Conservation (phyloP, 2,113 vertebrate genomes). For the Chaetops frenatus region DNA sequence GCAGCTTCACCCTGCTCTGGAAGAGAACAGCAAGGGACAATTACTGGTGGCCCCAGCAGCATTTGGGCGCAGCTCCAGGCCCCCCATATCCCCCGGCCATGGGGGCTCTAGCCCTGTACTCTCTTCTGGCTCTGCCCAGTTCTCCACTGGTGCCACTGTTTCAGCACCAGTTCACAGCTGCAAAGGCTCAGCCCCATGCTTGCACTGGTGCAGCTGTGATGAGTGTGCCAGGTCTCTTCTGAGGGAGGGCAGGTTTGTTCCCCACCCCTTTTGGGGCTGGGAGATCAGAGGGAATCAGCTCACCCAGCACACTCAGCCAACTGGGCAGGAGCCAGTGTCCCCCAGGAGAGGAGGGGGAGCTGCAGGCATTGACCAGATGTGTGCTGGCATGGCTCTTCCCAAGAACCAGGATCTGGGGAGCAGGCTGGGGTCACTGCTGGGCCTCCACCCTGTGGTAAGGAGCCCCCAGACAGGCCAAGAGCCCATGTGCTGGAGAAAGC, state of each 20-base stretch:
- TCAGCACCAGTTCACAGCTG: not conserved
- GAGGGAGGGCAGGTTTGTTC: not conserved
- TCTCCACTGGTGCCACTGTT: not conserved
- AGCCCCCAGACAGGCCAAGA: not conserved
- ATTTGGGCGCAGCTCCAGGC: not conserved
- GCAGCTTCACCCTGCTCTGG: slow-evolving; percentile 80
- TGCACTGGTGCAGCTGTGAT: not conserved
- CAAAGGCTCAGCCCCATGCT: not conserved
- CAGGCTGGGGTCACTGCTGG: not conserved
- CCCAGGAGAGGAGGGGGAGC: not conserved
- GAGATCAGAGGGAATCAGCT: not conserved
- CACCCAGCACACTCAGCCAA: not conserved
- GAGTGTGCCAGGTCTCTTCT: not conserved
- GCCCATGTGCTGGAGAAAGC: not conserved
- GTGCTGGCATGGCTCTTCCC: not conserved
- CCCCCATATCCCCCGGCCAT: not conserved
- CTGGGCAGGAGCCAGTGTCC: not conserved
- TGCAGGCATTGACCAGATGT: accelerated
- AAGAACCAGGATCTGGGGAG: not conserved
- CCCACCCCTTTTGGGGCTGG: not conserved
- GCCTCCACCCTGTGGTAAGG: not conserved
- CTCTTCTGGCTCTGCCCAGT: not conserved
- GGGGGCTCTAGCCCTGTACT: not conserved
- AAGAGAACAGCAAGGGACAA: slow-evolving; percentile 76
- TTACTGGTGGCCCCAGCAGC: slow-evolving; percentile 12